Evolutionary conservation across 35 echinoderm and acorn worm genomes (phyloP), one percentile per base, ranked within the genome.

Genomic region (Diadema setosum): DNA sequence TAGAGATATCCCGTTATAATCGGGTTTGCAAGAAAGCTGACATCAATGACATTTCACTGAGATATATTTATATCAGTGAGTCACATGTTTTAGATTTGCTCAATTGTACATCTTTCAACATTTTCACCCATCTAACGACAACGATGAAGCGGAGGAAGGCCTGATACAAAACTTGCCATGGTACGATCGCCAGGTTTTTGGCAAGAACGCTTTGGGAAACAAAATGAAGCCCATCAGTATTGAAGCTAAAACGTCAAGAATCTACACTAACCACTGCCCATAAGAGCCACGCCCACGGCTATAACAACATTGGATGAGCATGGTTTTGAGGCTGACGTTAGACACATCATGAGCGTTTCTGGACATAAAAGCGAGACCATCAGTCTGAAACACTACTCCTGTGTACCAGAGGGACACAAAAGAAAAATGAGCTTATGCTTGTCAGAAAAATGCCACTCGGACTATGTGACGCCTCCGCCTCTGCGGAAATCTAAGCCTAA

Each of bases 241-340:
- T 27, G 26, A 3, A 75, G 61, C 89, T 6, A 45, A 85, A 14
- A 74, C 82, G 31, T 91, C 82, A 18, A 67, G 60, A 67, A 45
- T 59, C 5, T 86, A 91, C 83, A 91, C 89, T 17, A 91, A 91
- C 29, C 89, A 91, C 70, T 85, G 82, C 70, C 67, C 84, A 11
- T 67, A 3, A 26, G 48, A 52, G 48, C 48, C 48, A 16, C 42
- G 18, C 82, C 89, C 26, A 91, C 89, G 15, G 64, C 60, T 58
- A 75, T 84, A 20, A 85, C 89, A 5, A 39, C 82, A 57, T 67
- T 85, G 7, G 63, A 91, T 49, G 57, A 39, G 12, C 39, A 70
- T 16, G 82, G 82, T 57, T 91, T 85, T 86, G 23, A 29, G 20
- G 64, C 25, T 86, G 23, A 29, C 8, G 64, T 16, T 15, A 42